Evolutionary conservation across 2,888 invertebrate genomes (phyloP).

Genomic region (Orthosia incerta): DNA sequence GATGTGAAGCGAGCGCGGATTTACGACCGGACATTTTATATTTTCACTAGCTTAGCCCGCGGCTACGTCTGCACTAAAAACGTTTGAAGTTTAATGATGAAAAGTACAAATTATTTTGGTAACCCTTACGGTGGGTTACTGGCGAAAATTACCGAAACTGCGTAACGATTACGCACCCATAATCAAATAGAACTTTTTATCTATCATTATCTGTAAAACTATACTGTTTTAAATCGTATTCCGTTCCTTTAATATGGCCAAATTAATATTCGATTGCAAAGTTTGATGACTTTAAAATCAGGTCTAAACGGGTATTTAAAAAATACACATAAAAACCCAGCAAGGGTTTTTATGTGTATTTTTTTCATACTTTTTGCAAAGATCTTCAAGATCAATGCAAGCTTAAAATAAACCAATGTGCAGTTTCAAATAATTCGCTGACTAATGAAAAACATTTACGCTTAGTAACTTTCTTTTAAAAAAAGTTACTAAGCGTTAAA

Average conservation of each 20-base stretch:
- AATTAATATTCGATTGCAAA: not conserved
- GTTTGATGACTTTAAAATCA: not conserved
- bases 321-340: too few relatives aligned
- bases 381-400: not conserved
- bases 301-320: not conserved
- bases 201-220: too few relatives aligned
- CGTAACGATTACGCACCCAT: not conserved
- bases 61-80: not conserved
- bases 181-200: not conserved
- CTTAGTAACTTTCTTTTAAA: not conserved
- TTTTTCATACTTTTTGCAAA: not conserved
- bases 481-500: too few relatives aligned
- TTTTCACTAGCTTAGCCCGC: conserved; percentile 18
- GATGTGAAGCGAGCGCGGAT: conserved; percentile 43
- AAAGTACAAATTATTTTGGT: not conserved
- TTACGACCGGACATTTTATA: conserved; percentile 31
- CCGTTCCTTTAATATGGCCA: not conserved
- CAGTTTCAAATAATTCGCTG: not conserved
- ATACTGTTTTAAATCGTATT: too few relatives aligned
- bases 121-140: not conserved
- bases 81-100: not conserved
- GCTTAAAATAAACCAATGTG: not conserved
- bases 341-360: not conserved
- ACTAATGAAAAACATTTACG: not conserved
- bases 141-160: too few relatives aligned